Evolutionary conservation across 1,140 invertebrate species (phyloP).

Genomic region (Orchesella cincta): DNA sequence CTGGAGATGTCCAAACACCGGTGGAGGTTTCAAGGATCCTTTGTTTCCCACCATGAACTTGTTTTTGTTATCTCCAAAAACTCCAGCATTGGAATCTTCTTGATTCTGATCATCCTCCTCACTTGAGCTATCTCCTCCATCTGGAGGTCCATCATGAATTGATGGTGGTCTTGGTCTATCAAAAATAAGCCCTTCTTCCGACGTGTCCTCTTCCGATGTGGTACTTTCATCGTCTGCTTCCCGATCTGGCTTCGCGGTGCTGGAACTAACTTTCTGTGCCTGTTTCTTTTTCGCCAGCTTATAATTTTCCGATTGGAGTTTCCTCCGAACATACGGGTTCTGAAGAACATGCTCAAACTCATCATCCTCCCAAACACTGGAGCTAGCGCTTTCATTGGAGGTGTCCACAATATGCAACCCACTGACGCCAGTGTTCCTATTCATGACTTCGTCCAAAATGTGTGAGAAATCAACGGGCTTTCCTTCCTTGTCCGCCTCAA

Average conservation of each 20-base stretch:
- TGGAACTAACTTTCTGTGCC: neutral
- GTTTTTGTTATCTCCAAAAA: neutral
- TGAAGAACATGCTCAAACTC: conserved; percentile 39
- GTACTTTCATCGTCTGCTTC: neutral
- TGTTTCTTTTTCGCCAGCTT: conserved; percentile 8
- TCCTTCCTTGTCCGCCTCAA: conserved; percentile 18
- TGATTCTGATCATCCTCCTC: neutral
- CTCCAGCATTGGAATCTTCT: neutral
- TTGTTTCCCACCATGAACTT: neutral
- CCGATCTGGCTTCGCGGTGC: neutral
- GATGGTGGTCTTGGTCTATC: neutral
- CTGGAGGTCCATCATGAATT: neutral
- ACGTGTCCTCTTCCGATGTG: neutral
- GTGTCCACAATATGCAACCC: conserved; percentile 29
- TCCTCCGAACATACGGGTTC: conserved; percentile 29
- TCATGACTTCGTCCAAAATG: conserved; percentile 37
- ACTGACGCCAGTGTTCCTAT: conserved; percentile 7
- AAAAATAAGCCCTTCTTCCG: neutral
- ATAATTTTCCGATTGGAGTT: conserved; percentile 3
- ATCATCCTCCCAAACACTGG: conserved; percentile 38
- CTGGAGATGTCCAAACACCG: neutral
- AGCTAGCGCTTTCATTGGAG: conserved; percentile 29
- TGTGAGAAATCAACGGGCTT: conserved; percentile 27
- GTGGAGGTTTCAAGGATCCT: neutral
- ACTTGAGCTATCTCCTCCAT: neutral